phyloP scores from a whole-genome alignment of 35 echinoderm and acorn worm species.

The Apostichopus californicus region DNA sequence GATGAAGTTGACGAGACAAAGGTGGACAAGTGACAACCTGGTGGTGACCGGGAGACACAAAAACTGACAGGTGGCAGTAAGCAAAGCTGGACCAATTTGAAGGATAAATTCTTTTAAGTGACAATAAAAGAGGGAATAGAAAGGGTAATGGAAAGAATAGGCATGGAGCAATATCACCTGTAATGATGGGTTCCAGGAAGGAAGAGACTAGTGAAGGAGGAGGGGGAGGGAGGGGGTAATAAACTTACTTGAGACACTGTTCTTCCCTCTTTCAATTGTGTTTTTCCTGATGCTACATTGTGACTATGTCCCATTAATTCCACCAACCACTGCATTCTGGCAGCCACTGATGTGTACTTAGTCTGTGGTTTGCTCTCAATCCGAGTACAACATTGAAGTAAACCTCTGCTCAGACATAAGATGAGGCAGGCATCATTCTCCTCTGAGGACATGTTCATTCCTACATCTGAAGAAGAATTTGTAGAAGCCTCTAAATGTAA shows the following conservation, averaged over 20 bases:
- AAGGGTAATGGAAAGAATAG: no score
- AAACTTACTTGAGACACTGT: conserved; percentile 14
- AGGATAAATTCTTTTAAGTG: no score
- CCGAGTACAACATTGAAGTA: conserved; percentile 9
- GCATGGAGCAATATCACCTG: no score
- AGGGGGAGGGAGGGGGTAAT: not conserved
- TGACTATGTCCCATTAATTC: conserved; percentile 61
- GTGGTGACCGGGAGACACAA: no score
- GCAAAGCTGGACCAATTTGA: no score
- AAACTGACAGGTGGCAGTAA: no score
- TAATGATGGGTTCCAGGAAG: no score
- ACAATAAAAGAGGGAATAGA: no score
- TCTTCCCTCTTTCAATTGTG: conserved; percentile 6
- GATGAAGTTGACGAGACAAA: no score
- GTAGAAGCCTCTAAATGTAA: no score
- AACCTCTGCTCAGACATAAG: conserved; percentile 7
- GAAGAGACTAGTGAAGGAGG: not conserved
- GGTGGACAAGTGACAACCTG: no score
- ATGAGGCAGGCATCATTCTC: conserved; percentile 14
- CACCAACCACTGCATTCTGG: conserved; percentile 57
- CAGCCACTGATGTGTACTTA: conserved; percentile 6
- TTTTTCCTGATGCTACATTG: conserved; percentile 48
- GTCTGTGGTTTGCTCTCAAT: not conserved
- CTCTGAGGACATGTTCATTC: conserved; percentile 45
- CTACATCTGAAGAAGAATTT: conserved; percentile 27